Evolutionary conservation across 2,888 invertebrate genomes (phyloP), one percentile per base, ranked within the genome.

Genomic region (Bedellia somnulentella): DNA sequence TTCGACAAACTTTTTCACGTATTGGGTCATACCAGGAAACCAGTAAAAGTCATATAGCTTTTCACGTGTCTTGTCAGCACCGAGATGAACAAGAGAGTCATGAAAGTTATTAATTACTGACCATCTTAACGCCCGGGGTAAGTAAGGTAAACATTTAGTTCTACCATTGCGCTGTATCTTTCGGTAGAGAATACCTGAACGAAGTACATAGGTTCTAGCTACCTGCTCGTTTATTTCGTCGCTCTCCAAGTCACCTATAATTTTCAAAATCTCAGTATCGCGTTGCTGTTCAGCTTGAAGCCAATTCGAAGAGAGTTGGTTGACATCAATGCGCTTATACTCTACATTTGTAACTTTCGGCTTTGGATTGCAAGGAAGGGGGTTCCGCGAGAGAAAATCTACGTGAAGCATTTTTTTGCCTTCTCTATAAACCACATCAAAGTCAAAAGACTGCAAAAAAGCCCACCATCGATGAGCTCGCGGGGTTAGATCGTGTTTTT

Each of bases 1-100:
- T 3, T 43, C 38, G 8, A 39, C 37, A 33, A 43, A 45, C 33
- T 42, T 43, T 27, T 39, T 22, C 11, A 43, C 27, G 31, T 33
- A 40, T 27, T 38, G 37, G 6, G 38, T 15, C 37, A 43, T 43
- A 10, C 34, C 26, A 5, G 25, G 32, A 17, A 43, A 44, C 43
- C 42, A 42, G 23, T 42, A 43, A n/a, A 33, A 24, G 10, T 42
- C 35, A 25, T 39, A 41, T 4, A 37, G 13, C 26, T 42, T 29
- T 15, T 33, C 33, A 5, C 29, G 11, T 8, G 33, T 29, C 17
- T 33, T 33, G n/a, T 33, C 33, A 32, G 31, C 32, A 6, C 34
- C 35, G 4, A 40, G 25, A 22, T 40, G 40, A 13, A 34, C 33
- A 15, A n/a, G n/a, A 21, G 25, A 10, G 8, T 31, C 32, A 24